These are phyloP conservation scores for Lepidocyrtoides sp. DNA, from an alignment of 2,888 invertebrate species.

Conservation along the genomic window DNA sequence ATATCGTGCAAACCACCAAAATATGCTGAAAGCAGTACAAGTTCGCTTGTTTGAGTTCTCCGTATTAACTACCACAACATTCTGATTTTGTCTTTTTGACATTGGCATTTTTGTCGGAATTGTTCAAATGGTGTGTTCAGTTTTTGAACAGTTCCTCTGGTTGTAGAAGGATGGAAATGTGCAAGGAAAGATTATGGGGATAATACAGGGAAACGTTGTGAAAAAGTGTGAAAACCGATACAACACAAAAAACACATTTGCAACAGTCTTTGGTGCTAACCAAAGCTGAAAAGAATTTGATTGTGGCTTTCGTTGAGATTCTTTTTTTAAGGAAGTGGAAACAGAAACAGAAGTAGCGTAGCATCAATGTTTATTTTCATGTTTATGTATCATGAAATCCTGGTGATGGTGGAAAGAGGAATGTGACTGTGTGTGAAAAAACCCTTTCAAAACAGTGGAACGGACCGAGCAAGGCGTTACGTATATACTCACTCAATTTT, in stretches of 20 bases:
- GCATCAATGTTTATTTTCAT: conserved; percentile 48
- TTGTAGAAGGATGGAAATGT: not conserved
- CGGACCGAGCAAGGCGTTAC: not conserved
- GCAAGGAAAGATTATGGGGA: not conserved
- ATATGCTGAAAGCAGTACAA: too few relatives aligned
- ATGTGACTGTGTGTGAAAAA: conserved; percentile 30
- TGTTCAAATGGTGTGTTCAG: not conserved
- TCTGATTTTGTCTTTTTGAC: conserved; percentile 15
- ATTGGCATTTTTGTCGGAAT: conserved; percentile 6
- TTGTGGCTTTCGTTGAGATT: conserved; percentile 27
- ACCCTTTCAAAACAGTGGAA: not conserved
- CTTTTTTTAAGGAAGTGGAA: conserved; percentile 40
- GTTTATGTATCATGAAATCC: conserved; percentile 37
- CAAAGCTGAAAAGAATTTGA: not conserved
- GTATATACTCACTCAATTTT: too few relatives aligned
- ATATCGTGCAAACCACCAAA: too few relatives aligned
- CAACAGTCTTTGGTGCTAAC: not conserved
- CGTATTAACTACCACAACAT: too few relatives aligned
- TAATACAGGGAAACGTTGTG: too few relatives aligned
- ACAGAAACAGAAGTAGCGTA: conserved; percentile 10
- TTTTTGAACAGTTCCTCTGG: too few relatives aligned
- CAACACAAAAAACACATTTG: not conserved
- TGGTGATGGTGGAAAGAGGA: not conserved
- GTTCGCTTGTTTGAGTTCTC: not conserved
- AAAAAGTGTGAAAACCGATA: conserved; percentile 15